Base-by-base conservation (phyloP, 2,888 invertebrate genomes). In the Lycocerus yunnanus region DNA sequence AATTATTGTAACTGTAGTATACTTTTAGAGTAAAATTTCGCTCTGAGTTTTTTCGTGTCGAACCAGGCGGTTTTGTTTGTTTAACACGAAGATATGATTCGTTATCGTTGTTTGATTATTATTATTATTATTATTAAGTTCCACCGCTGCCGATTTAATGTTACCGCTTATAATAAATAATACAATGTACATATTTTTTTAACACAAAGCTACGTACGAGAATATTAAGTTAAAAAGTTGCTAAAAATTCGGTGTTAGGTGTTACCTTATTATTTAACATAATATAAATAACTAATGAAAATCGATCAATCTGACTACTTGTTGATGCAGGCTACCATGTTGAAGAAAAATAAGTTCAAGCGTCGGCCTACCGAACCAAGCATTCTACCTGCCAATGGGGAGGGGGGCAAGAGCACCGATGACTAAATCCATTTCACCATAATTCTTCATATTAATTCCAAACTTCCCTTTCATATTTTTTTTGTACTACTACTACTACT, bases 301-400 rank as follows among this genome's bases (percentile, higher is more conserved):
- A 77, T 72, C 43, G 65, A 69, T 76, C 74, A 70, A 76, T 66
- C 20, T 70, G 58, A 71, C 71, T 72, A 69, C 73, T 77, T 76
- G 73, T 18, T 63, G 20, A 63, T 79, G 75, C 92, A 99, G 99
- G 99, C 99, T 88, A 99, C 98, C 90, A 99, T 99, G 99, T 92
- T 99, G 93, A 98, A 98, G 95, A 99, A 99, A 94, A 94, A 94
- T 91, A 99, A 98, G 93, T 97, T 97, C 92, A 97, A 97, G 91
- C 93, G 97, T 88, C 94, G 96, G 84, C 94, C 95, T 87, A 94
- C 94, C 83, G 94, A 94, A 89, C 93, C 93, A 85, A 92, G 92
- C 89, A 93, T 94, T 89, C 89, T 91, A 85, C 90, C 91, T 84
- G 90, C 91, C 88, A 91, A 91, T 88, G 91, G 91, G 88, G 91